Conservation (phyloP, 2,888 invertebrate genomes). For the Noctua comes region DNA sequence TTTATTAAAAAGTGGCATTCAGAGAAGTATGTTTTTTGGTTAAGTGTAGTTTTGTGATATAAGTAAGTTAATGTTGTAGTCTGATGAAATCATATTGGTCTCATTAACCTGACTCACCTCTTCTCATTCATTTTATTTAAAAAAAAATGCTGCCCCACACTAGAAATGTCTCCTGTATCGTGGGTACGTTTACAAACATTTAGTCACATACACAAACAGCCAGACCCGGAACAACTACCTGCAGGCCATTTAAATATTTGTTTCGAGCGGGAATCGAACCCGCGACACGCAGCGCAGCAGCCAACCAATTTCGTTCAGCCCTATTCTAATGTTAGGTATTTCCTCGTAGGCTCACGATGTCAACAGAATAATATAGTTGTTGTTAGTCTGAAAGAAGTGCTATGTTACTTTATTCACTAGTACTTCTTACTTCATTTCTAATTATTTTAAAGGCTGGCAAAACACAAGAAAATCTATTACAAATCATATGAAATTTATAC, state of each 20-base stretch:
- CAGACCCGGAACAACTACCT: no score
- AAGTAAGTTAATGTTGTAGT: neutral
- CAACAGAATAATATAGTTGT: neutral
- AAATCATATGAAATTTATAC: neutral
- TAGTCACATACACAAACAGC: no score
- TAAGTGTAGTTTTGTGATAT: neutral
- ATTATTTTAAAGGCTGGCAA: neutral
- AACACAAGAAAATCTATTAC: neutral
- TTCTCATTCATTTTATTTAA: neutral
- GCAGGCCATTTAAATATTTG: no score
- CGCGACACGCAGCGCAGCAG: no score
- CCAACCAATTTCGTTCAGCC: no score
- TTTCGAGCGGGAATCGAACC: no score
- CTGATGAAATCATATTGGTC: neutral
- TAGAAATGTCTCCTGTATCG: no score
- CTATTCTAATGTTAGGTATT: neutral
- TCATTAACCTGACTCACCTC: neutral
- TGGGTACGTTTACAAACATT: no score
- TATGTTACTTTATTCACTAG: neutral
- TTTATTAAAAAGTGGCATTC: neutral
- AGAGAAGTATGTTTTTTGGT: neutral
- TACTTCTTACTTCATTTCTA: neutral
- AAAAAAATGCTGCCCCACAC: no score
- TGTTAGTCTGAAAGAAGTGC: neutral
- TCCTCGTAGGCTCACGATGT: neutral